phyloP scores from a whole-genome alignment of 1,140 invertebrate species.

The Cydia pomonella region DNA sequence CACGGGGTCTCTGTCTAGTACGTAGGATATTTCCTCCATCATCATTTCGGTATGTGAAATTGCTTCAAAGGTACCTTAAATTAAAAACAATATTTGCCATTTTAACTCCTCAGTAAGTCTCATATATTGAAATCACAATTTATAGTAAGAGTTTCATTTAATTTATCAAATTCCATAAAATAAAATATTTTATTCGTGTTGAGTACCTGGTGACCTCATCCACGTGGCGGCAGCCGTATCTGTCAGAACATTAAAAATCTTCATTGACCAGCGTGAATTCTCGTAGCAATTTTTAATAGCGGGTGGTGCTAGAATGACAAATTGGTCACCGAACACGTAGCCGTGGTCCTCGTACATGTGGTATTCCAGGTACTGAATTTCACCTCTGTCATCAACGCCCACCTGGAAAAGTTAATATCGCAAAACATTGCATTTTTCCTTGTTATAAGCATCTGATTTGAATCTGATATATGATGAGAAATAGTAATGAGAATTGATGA shows the following conservation, averaged over 20 bases:
- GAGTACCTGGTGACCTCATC: slow-evolving; percentile 58
- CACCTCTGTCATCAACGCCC: slow-evolving; percentile 82
- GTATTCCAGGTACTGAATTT: slow-evolving; percentile 81
- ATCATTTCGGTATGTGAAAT: slow-evolving; percentile 85
- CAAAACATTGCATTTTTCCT: no score
- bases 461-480: no score
- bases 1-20: slow-evolving; percentile 83
- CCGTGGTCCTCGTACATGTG: slow-evolving; percentile 82
- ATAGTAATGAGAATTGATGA: no score
- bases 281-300: slow-evolving; percentile 37
- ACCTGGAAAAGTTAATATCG: no score
- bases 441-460: no score
- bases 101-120: no score
- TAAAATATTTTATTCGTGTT: no score
- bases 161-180: no score
- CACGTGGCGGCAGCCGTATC: slow-evolving; percentile 74
- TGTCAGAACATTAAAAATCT: slow-evolving; percentile 48
- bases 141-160: no score
- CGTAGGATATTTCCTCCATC: slow-evolving; percentile 88
- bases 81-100: no score
- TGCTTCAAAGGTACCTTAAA: slow-evolving; percentile 82
- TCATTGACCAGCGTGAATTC: slow-evolving; percentile 22
- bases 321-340: slow-evolving; percentile 75
- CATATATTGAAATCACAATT: no score
- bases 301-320: not conserved